Base-by-base conservation (phyloP, 2,888 invertebrate species). In the Epicampocera succincta region DNA sequence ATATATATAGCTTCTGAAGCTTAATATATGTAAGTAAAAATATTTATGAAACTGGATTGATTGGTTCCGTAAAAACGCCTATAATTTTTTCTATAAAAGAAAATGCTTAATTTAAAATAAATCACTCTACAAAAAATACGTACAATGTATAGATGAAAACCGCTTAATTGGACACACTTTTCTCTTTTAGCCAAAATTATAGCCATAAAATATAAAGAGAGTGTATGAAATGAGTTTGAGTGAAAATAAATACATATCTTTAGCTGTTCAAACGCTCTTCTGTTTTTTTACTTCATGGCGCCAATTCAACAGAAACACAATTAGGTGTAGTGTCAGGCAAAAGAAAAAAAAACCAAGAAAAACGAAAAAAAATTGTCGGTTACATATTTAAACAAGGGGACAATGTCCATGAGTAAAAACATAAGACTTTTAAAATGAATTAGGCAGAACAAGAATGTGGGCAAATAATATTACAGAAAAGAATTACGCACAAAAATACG, bases 311-410 rank as follows among this genome's bases (percentile, higher is more conserved):
- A 66, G 33, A 46, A 21, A 38, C 12, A 25, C 38, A 38, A 65
- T 19, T 38, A 9, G 3, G 33, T 17, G 12, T 25, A 11, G 33
- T 12, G 9, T n/a, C 29, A 44, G 33, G n/a, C 9, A 42, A 3
- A 56, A 38, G 17, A 44, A 33, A 52, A 52, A n/a, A 52, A 17
- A 12, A 29, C 11, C 42, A 50, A 52, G 50, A 52, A n/a, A 61
- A 72, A 71, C 21, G 19, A 46, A 40, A 6, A 42, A 40, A 60
- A 76, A 29, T 5, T 56, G 9, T 56, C 50, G 56, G 38, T 19
- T 65, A n/a, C n/a, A n/a, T n/a, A 44, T 19, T 63, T 48, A 61
- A 56, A 44, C 58, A 29, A 72, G 77, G 65, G 71, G 71, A 77
- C 71, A 77, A 77, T 48, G 77, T 71, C 63, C 71, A 71, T 21